These are phyloP conservation scores for Orchesella flavescens DNA, from an alignment of 2,888 invertebrate species.

Conservation along the genomic window DNA sequence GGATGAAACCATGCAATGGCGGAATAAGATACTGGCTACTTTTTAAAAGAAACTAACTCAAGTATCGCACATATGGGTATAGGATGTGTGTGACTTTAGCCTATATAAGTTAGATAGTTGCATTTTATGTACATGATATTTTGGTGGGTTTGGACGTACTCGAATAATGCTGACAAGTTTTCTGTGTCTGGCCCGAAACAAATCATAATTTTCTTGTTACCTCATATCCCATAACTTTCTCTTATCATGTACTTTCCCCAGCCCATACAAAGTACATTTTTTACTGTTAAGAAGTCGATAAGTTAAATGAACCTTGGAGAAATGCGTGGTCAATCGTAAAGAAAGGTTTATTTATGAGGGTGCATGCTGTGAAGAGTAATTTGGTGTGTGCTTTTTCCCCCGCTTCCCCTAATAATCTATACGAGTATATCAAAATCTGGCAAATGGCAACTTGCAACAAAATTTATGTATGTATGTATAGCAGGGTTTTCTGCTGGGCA, in stretches of 20 bases:
- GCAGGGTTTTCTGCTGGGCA: too few relatives aligned
- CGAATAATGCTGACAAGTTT: neutral
- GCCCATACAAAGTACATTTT: slow-evolving; percentile 6
- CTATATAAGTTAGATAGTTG: too few relatives aligned
- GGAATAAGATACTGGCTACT: too few relatives aligned
- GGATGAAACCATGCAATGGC: too few relatives aligned
- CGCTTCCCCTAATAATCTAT: too few relatives aligned
- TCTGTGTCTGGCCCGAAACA: slow-evolving; percentile 6
- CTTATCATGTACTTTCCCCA: slow-evolving; percentile 6
- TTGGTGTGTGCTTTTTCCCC: too few relatives aligned
- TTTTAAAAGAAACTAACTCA: too few relatives aligned
- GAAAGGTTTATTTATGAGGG: slow-evolving; percentile 35
- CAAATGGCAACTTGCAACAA: too few relatives aligned
- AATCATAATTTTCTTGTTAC: slow-evolving; percentile 9
- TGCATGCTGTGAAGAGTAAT: neutral
- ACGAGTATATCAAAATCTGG: too few relatives aligned
- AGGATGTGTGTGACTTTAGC: too few relatives aligned
- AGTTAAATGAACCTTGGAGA: slow-evolving; percentile 46
- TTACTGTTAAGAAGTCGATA: slow-evolving; percentile 32
- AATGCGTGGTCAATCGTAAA: slow-evolving; percentile 39
- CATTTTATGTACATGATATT: too few relatives aligned
- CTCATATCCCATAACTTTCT: slow-evolving; percentile 8
- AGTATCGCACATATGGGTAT: neutral
- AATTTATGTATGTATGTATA: too few relatives aligned
- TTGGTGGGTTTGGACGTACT: neutral